Percentiles rank a stretch among this genome's conserved stretches.
Evolutionary conservation across 1,140 invertebrate genomes (phyloP).

Genomic region (Drosophila repletoides): DNA sequence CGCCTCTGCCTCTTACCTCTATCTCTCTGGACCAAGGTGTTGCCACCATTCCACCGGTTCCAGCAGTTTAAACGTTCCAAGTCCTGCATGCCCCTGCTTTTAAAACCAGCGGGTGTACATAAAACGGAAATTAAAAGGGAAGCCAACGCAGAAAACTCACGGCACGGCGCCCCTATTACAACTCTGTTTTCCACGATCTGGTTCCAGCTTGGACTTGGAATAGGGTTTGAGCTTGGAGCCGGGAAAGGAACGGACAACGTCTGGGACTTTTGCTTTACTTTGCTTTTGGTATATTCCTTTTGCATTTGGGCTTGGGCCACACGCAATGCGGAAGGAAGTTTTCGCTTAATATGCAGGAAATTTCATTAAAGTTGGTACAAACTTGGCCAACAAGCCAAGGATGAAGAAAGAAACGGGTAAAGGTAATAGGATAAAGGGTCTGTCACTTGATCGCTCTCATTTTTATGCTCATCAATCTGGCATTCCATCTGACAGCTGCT

Average conservation of each 20-base stretch:
- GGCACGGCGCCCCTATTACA: constrained; percentile 18
- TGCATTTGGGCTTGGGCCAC: background rate
- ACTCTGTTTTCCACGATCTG: constrained; percentile 6
- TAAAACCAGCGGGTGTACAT: constrained; percentile 21
- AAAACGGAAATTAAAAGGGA: constrained; percentile 77
- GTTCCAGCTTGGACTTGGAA: constrained; percentile 5
- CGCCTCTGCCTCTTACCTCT: background rate
- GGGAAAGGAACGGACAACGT: too few species aligned
- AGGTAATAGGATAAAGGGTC: background rate
- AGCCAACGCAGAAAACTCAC: constrained; percentile 57
- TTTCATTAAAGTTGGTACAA: constrained; percentile 68
- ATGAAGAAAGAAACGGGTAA: background rate
- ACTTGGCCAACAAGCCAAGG: background rate
- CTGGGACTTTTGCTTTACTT: constrained; percentile 17
- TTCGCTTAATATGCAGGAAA: constrained; percentile 69
- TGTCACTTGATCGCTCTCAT: constrained; percentile 18
- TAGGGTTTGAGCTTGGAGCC: too few species aligned
- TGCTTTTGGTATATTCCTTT: constrained; percentile 14
- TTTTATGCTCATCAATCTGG: constrained; percentile 27
- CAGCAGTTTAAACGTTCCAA: too few species aligned
- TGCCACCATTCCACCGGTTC: too few species aligned
- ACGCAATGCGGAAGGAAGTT: constrained; percentile 48
- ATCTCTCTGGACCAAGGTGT: background rate
- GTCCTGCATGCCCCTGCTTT: background rate
- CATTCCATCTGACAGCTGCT: background rate